These are phyloP conservation scores for Sympetrum striolatum DNA, from an alignment of 2,888 invertebrate species.

Conservation along the genomic window DNA sequence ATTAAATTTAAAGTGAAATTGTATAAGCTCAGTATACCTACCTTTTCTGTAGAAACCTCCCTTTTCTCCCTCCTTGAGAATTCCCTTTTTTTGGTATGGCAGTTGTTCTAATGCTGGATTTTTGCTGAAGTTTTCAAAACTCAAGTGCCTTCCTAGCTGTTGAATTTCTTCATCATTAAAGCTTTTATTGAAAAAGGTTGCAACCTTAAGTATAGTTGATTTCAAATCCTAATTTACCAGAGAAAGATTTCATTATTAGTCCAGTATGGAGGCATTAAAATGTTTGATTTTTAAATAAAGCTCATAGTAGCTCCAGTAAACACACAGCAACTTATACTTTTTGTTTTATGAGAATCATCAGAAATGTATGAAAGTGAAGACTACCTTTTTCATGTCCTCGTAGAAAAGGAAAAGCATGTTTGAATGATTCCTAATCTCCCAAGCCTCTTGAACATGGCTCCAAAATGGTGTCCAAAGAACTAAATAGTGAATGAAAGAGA, in stretches of 20 bases:
- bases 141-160: conserved; percentile 73
- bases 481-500: conserved; percentile 52
- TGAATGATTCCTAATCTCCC: conserved; percentile 69
- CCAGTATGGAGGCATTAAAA: background rate
- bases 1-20: too few relatives aligned
- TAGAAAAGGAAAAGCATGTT: conserved; percentile 81
- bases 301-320: too few relatives aligned
- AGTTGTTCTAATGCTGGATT: conserved; percentile 81
- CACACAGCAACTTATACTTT: background rate
- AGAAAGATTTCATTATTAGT: background rate
- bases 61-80: conserved; percentile 66
- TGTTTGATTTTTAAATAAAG: background rate
- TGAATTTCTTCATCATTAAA: conserved; percentile 64
- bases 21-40: background rate
- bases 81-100: conserved; percentile 68
- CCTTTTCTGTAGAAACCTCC: conserved; percentile 72
- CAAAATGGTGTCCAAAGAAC: conserved; percentile 80
- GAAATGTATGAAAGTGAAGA: background rate
- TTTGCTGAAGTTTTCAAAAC: conserved; percentile 80
- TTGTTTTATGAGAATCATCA: background rate
- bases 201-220: conserved; percentile 56
- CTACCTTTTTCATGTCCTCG: conserved; percentile 76
- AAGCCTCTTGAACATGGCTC: conserved; percentile 80
- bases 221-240: conserved; percentile 49
- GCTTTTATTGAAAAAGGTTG: conserved; percentile 57